Conservation (phyloP, 1,140 invertebrate species). For the Magallana angulata region DNA sequence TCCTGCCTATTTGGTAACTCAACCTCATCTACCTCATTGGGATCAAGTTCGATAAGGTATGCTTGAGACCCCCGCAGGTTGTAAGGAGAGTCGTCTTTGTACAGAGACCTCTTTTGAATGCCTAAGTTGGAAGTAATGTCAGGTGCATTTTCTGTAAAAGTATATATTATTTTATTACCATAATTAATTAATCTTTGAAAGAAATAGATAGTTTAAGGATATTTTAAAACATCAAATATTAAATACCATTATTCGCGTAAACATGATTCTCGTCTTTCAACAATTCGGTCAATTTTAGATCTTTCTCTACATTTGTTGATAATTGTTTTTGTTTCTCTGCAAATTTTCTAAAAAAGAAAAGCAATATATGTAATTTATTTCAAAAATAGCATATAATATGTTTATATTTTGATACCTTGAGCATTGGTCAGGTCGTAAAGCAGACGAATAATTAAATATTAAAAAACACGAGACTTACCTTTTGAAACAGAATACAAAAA, state of each 20-base stretch:
- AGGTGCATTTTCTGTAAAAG: no score
- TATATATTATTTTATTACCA: no score
- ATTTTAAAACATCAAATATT: no score
- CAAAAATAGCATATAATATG: no score
- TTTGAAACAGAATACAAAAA: not conserved
- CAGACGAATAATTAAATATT: not conserved
- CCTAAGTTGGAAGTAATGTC: not conserved
- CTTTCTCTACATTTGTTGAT: not conserved
- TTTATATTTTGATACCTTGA: no score
- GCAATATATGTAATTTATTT: no score
- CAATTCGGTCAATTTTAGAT: not conserved
- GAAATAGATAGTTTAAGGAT: no score
- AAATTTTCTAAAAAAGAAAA: not conserved
- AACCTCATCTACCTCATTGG: slow-evolving; percentile 4
- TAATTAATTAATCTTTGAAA: no score
- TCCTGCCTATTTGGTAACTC: not conserved
- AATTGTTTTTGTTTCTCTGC: not conserved
- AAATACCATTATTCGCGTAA: not conserved
- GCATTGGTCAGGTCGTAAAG: not conserved
- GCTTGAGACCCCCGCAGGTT: not conserved
- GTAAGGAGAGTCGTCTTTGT: not conserved
- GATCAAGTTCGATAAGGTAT: slow-evolving; percentile 12
- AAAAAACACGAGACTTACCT: not conserved
- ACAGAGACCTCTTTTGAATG: not conserved
- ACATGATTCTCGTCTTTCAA: not conserved